Base-by-base conservation (phyloP, 2,113 vertebrate genomes). In the Bujurquina vittata region DNA sequence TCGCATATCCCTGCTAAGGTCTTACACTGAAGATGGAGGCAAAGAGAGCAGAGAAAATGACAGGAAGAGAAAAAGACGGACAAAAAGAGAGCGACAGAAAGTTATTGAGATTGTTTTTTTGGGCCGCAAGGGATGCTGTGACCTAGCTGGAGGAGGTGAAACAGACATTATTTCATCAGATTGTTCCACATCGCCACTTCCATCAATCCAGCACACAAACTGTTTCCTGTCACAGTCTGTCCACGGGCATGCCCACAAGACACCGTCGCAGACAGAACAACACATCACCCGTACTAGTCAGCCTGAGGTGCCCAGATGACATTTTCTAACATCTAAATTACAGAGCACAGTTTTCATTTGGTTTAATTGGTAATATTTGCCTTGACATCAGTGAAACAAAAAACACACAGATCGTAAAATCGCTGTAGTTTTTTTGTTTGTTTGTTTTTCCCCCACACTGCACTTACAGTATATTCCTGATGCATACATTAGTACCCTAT, bases 1-100 rank as follows among this genome's bases (percentile, higher is more conserved):
- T 97, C 97, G 89, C 97, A 98, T 90, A 98, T 99, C 92, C 97
- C 97, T 84, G 96, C 97, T 91, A 98, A 91, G 63, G 96, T 96
- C 94, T 98, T 99, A 94, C 98, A 99, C 98, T 99, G 91, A 40
- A 87, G 80, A 37, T 79, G 12, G 62, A 87, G 43, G 14, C 93
- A 80, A 90, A 82, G 81, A 57, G 78, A 18, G 86, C 59, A 75
- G 43, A 12, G 31, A 79, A 52, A 84, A 29, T 54, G 43, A 63
- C 15, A 87, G 67, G 31, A 23, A 62, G 23, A 80, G 49, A 33
- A 54, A 46, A 17, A 61, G 79, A 83, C 72, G 10, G 61, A 82
- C 57, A 89, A 87, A 89, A 67, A 65, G 61, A 89, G 52, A 85
- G 60, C 86, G 63, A 84, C 29, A 84, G 56, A 92, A 89, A 87